Base-by-base conservation (phyloP, 1,140 invertebrate genomes). In the Zaprionus capensis region DNA sequence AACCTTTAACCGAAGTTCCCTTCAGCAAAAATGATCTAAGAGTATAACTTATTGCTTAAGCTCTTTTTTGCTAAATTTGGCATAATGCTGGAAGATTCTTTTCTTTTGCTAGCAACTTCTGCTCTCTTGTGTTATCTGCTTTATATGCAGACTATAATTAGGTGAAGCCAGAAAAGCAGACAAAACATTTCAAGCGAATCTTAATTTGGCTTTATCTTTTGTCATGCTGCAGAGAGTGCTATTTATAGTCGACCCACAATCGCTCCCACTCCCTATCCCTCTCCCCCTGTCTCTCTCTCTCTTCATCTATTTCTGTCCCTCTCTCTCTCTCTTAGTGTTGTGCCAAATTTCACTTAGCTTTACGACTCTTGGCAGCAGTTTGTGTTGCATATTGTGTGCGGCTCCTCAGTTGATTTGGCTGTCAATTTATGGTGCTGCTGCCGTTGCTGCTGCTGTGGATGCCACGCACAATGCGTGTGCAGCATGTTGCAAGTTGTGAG, bases 381-480 rank as follows among this genome's bases (percentile, higher is more conserved):
- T 31, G 28, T 20, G 17, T 66, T 72, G 53, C 67, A n/a, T 38
- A 65, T 65, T 38, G 57, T 36, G 57, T 14, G 31, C 53, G 28
- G 38, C 41, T 24, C 9, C 31, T 11, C 26, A 49, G 57, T 15
- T 28, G 20, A 46, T 64, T 58, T 41, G 38, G 34, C 61, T 55
- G 56, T 44, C 58, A 70, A 75, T 75, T 70, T 70, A 75, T 70
- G 28, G 51, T 62, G 11, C 20, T 51, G 46, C 20, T 70, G 36
- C 58, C 56, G 11, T 9, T 51, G 46, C 20, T 70, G 36, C 58
- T 56, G 15, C 17, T 24, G 46, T 9, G 12, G 46, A 9, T 77
- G 64, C 53, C 59, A 70, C 84, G 84, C 84, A 86, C 80, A 82
- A 61, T 77, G 55, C 62, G 46, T 49, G 65, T 51, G 73, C 44